Percentiles rank a stretch among this genome's conserved stretches.
Conservation (phyloP, 2,113 vertebrate genomes). For the Sinocyclocheilus anophthalmus region DNA sequence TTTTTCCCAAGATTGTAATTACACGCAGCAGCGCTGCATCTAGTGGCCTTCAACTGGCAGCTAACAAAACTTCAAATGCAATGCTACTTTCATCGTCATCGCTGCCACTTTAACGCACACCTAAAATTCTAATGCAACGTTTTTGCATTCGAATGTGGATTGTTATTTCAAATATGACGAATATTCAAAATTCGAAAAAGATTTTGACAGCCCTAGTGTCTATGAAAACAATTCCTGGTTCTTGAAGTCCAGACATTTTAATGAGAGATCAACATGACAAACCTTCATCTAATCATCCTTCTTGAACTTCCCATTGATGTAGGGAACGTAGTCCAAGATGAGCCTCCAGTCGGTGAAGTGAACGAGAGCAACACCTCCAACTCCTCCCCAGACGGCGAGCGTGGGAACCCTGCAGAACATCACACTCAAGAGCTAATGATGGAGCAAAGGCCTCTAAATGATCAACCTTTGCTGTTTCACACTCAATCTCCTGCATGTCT, state of each 20-base stretch:
- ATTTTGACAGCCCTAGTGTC: neutral
- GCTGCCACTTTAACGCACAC: no score
- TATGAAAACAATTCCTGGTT: no score
- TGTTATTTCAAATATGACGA: no score
- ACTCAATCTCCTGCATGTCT: neutral
- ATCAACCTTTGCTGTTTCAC: neutral
- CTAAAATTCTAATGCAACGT: no score
- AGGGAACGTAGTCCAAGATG: slow-evolving; percentile 90
- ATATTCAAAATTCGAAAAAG: no score
- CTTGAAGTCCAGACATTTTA: neutral
- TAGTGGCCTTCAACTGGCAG: no score
- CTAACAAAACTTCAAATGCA: no score
- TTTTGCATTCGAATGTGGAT: no score
- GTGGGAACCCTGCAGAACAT: slow-evolving; percentile 81
- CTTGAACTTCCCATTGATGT: slow-evolving; percentile 87
- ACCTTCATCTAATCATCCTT: slow-evolving; percentile 72
- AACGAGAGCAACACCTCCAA: slow-evolving; percentile 78
- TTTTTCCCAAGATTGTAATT: no score
- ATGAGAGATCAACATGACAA: neutral
- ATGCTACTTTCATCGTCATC: no score
- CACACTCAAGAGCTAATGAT: neutral
- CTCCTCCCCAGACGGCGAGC: slow-evolving; percentile 77
- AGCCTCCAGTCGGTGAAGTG: slow-evolving; percentile 90
- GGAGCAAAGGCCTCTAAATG: no score
- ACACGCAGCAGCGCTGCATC: no score